Evolutionary conservation across 1,140 invertebrate species (phyloP).

Genomic region (Philopotamus ludificatus): DNA sequence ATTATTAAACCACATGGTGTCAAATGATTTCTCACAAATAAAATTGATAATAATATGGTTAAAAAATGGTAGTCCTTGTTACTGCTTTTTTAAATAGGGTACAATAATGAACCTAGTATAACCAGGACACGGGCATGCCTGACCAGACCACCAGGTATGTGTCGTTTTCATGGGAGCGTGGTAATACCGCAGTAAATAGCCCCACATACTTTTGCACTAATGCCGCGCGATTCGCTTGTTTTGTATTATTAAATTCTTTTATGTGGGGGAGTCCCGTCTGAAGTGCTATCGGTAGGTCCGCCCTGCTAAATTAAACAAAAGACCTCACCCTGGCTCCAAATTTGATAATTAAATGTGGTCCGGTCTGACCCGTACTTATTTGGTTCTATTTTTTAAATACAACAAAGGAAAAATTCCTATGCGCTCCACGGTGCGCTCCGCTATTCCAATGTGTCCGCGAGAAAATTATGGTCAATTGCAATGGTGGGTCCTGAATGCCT

Average conservation of each 20-base stretch:
- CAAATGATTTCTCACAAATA: not conserved
- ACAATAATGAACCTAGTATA: not conserved
- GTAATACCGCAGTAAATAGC: constrained; percentile 36
- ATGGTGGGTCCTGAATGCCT: too few species aligned
- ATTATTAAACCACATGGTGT: not conserved
- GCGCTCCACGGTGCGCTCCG: constrained; percentile 1
- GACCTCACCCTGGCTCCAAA: constrained; percentile 19
- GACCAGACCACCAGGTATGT: constrained; percentile 25
- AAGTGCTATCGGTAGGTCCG: constrained; percentile 14
- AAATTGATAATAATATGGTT: too few species aligned
- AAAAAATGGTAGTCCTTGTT: not conserved
- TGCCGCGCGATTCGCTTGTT: constrained; percentile 32
- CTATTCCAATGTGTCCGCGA: too few species aligned
- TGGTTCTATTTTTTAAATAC: constrained; percentile 19
- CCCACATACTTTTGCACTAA: constrained; percentile 34
- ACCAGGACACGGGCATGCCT: not conserved
- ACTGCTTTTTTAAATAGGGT: not conserved
- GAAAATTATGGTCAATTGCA: too few species aligned
- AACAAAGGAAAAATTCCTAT: constrained; percentile 18
- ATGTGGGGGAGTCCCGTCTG: constrained; percentile 38
- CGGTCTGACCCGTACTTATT: not conserved
- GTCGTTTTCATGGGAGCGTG: constrained; percentile 30
- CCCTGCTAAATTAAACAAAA: constrained; percentile 37
- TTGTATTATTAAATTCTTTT: constrained; percentile 43
- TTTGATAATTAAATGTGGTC: constrained; percentile 39